Percentiles rank a stretch among this genome's conserved stretches.
Conservation (phyloP, 2,888 invertebrate species). For the Agrochola lota region DNA sequence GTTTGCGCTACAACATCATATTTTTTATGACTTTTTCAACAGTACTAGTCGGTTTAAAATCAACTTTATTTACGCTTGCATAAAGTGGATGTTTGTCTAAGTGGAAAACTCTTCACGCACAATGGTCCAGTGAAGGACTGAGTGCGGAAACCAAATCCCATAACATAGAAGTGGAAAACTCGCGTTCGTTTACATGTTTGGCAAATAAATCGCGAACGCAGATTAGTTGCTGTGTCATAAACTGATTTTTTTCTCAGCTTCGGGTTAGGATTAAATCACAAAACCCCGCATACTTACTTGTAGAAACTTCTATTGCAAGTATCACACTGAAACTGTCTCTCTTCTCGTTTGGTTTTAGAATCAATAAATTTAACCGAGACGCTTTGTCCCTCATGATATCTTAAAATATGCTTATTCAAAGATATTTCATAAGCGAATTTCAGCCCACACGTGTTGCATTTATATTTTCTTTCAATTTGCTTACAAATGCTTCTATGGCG, state of each 20-base stretch:
- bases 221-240: neutral
- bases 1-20: too few species aligned
- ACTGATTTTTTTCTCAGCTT: neutral
- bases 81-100: too few species aligned
- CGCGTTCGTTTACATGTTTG: too few species aligned
- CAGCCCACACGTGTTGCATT: slow-evolving; percentile 83
- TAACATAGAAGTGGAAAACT: too few species aligned
- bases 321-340: slow-evolving; percentile 89
- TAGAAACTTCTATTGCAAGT: slow-evolving; percentile 92
- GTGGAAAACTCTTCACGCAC: too few species aligned
- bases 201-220: too few species aligned
- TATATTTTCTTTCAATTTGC: slow-evolving; percentile 80
- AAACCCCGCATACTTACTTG: slow-evolving; percentile 77
- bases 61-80: too few species aligned
- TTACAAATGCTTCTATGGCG: slow-evolving; percentile 86
- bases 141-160: too few species aligned
- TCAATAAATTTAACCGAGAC: slow-evolving; percentile 85
- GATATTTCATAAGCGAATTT: slow-evolving; percentile 87
- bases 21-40: too few species aligned
- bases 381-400: slow-evolving; percentile 84
- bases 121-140: too few species aligned
- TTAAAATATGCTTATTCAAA: slow-evolving; percentile 86
- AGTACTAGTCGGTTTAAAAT: too few species aligned
- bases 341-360: slow-evolving; percentile 73
- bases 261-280: too few species aligned